Evolutionary conservation across 1,140 invertebrate species (phyloP), one percentile per base, ranked within the genome.

Genomic region (Heliothis virescens): DNA sequence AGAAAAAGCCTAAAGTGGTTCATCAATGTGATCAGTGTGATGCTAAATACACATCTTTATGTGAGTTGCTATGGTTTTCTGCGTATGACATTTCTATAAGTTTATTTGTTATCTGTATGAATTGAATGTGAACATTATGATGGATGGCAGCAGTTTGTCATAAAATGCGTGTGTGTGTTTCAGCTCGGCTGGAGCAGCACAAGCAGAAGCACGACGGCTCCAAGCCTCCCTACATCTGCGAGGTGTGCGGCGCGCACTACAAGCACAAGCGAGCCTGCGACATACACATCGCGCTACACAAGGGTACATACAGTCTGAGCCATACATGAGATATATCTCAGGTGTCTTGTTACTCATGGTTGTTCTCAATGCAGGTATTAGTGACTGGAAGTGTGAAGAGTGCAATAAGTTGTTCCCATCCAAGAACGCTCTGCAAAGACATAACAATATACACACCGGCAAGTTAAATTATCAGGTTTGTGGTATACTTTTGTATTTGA

Each of bases 371-470:
- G 2, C 84, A 95, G 94, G 94, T 80, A 96, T 97, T 55, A 96
- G 96, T 89, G 96, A 96, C 57, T 98, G 97, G 94, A 95, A 96
- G 72, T 98, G 97, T 91, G 95, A 95, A 73, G 96, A 96, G 87
- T 98, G 97, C 89, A 96, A 96, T n/a, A 98, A 98, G 90, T 95
- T 95, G 79, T 97, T 97, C 84, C 96, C 96, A 1, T 96, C 97
- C 76, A 97, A 97, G 90, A 95, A 95, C 3, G 96, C 96, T 3
- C 89, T 97, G 29, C 95, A 95, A 84, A 95, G 96, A 85, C 96
- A 97, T 86, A 94, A 96, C 83, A 95, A 96, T 13, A 96, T 97
- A 75, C 96, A 97, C 87, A 97, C 96, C 0, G 96, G 96, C 12
- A 96, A 96, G 89, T 95, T 95, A 11, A 96, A 96, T 26, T 96